These are phyloP conservation scores for Quiscalus mexicanus DNA, from an alignment of 2,113 vertebrate genomes.

Conservation along the genomic window DNA sequence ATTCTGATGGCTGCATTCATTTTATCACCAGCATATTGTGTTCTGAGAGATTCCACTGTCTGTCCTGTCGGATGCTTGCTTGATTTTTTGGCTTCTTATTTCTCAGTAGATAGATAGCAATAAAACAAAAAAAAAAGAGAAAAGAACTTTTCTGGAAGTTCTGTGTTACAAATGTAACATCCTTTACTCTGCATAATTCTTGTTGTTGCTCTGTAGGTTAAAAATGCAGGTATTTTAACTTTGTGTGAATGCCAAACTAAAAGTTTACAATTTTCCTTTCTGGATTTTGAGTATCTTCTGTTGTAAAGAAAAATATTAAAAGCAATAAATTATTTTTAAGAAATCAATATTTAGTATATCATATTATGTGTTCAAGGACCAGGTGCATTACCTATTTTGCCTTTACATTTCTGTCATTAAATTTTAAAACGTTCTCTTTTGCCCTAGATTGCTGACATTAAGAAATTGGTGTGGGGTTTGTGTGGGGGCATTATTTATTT, in stretches of 20 bases:
- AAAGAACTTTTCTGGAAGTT: conserved; percentile 87
- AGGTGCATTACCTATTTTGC: conserved; percentile 91
- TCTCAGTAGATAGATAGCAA: conserved; percentile 94
- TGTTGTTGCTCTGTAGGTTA: conserved; percentile 82
- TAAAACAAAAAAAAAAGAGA: conserved; percentile 69
- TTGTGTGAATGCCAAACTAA: conserved; percentile 99
- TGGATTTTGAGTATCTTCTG: conserved; percentile 95
- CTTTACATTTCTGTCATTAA: conserved; percentile 81
- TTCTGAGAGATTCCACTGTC: conserved; percentile 81
- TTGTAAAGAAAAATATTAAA: conserved; percentile 94
- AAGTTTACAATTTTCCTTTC: conserved; percentile 98
- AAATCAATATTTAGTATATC: conserved; percentile 95
- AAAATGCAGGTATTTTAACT: conserved; percentile 88
- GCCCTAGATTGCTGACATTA: conserved; percentile 74
- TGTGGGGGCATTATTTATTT: conserved; percentile 52
- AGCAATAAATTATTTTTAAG: conserved; percentile 99
- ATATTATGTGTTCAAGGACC: conserved; percentile 93
- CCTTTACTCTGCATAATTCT: conserved; percentile 84
- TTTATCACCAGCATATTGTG: conserved; percentile 84
- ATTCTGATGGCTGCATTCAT: conserved; percentile 77
- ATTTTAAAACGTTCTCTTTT: conserved; percentile 76
- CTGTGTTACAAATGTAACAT: conserved; percentile 82
- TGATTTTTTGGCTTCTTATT: conserved; percentile 81
- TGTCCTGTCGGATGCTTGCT: conserved; percentile 79
- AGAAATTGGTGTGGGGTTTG: conserved; percentile 60